phyloP scores from a whole-genome alignment of 2,888 invertebrate species.

The Athrips mouffetella region DNA sequence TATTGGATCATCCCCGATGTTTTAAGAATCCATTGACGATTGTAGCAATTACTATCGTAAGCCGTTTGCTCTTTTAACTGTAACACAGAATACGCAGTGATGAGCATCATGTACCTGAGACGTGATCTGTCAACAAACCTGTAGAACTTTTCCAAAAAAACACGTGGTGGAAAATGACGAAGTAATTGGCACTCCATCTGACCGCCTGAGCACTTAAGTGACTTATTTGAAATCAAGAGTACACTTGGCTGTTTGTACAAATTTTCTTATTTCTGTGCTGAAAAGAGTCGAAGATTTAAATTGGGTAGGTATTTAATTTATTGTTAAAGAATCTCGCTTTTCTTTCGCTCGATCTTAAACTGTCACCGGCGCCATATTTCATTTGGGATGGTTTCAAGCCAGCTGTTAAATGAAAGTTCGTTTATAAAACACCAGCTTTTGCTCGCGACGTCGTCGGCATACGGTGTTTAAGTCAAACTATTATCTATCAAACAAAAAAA shows the following conservation, averaged over 20 bases:
- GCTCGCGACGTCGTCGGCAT: too few relatives aligned
- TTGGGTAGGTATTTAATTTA: constrained; percentile 40
- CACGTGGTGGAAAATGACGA: too few relatives aligned
- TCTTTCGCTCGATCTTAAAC: constrained; percentile 43
- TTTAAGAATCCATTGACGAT: too few relatives aligned
- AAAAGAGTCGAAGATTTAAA: constrained; percentile 20
- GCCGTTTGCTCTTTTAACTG: too few relatives aligned
- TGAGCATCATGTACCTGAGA: too few relatives aligned
- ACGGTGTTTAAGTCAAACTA: not conserved
- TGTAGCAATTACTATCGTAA: too few relatives aligned
- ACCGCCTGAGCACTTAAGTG: not conserved
- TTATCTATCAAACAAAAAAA: not conserved
- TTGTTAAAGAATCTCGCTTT: constrained; percentile 28
- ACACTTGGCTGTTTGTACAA: not conserved
- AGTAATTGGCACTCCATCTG: too few relatives aligned
- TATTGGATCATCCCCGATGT: too few relatives aligned
- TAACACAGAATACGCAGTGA: too few relatives aligned
- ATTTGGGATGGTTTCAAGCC: constrained; percentile 49
- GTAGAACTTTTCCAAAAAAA: too few relatives aligned
- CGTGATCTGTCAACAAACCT: too few relatives aligned
- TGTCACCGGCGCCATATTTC: constrained; percentile 55
- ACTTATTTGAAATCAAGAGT: constrained; percentile 15
- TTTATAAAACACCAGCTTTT: too few relatives aligned
- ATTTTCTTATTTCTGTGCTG: not conserved
- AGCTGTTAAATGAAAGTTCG: not conserved